These are phyloP conservation scores for Drosophila jambulina DNA, from an alignment of 1,140 invertebrate genomes.

Conservation along the genomic window DNA sequence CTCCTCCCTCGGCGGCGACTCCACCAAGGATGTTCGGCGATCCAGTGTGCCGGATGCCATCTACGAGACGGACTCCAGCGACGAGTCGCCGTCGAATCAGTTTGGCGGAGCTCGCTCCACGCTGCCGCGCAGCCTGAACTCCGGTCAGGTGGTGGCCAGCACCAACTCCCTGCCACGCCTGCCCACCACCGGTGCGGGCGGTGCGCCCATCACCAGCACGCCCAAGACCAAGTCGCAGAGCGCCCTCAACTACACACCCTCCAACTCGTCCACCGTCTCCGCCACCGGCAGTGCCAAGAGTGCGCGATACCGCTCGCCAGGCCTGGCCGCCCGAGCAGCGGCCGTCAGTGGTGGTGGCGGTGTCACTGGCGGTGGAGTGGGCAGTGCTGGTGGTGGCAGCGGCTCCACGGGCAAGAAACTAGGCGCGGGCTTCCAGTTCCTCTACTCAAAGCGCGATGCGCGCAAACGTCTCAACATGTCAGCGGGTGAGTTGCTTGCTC, in stretches of 20 bases:
- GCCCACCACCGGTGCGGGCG: constrained; percentile 86
- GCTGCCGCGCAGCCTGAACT: constrained; percentile 88
- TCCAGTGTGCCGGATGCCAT: constrained; percentile 90
- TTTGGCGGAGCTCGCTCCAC: constrained; percentile 87
- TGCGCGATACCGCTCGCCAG: constrained; percentile 93
- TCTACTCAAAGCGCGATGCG: constrained; percentile 86
- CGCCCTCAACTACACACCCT: constrained; percentile 86
- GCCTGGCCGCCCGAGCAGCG: constrained; percentile 86
- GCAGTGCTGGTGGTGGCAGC: constrained; percentile 3
- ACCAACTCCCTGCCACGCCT: constrained; percentile 91
- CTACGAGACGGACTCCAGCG: constrained; percentile 88
- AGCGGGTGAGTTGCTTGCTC: constrained; percentile 83
- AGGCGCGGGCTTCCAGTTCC: constrained; percentile 89
- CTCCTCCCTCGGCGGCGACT: constrained; percentile 61
- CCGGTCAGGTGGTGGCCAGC: constrained; percentile 86
- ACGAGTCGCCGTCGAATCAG: constrained; percentile 87
- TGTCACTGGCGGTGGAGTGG: not conserved
- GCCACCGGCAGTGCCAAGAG: constrained; percentile 90
- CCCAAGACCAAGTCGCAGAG: constrained; percentile 90
- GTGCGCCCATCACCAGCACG: constrained; percentile 84
- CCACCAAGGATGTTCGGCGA: constrained; percentile 84
- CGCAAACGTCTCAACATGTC: constrained; percentile 86
- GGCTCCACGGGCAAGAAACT: constrained; percentile 87
- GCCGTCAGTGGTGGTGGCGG: constrained; percentile 86
- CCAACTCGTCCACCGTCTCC: constrained; percentile 29